phyloP scores from a whole-genome alignment of 1,140 invertebrate genomes.

The Lepidotrigona ventralis region DNA sequence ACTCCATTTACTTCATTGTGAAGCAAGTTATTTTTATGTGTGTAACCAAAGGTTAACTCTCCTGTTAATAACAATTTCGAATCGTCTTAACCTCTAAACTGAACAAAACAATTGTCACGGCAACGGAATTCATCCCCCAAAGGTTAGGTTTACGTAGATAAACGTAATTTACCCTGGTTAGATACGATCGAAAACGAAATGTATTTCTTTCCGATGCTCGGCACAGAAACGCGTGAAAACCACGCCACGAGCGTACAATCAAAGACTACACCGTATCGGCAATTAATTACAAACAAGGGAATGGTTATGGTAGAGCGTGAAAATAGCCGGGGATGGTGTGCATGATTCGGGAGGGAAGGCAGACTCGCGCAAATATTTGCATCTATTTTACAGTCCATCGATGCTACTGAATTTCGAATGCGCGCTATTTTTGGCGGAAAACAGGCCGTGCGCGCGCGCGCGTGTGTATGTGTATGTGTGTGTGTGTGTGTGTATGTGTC shows the following conservation, averaged over 20 bases:
- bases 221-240: neutral
- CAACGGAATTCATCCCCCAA: no score
- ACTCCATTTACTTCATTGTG: no score
- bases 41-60: no score
- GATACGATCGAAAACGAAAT: neutral
- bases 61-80: neutral
- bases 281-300: constrained; percentile 20
- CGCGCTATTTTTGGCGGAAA: constrained; percentile 31
- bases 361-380: constrained; percentile 34
- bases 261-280: neutral
- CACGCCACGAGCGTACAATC: neutral
- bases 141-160: no score
- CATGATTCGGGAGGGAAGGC: constrained; percentile 6
- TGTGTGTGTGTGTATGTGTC: neutral
- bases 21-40: no score
- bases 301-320: neutral
- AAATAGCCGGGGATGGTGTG: constrained; percentile 5
- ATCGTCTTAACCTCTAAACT: neutral
- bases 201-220: no score
- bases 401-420: constrained; percentile 34
- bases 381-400: constrained; percentile 33
- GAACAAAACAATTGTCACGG: neutral
- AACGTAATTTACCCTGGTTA: neutral
- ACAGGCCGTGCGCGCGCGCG: neutral
- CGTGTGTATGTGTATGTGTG: no score